phyloP scores from a whole-genome alignment of 2,113 vertebrate species.

The Eublepharis macularius region DNA sequence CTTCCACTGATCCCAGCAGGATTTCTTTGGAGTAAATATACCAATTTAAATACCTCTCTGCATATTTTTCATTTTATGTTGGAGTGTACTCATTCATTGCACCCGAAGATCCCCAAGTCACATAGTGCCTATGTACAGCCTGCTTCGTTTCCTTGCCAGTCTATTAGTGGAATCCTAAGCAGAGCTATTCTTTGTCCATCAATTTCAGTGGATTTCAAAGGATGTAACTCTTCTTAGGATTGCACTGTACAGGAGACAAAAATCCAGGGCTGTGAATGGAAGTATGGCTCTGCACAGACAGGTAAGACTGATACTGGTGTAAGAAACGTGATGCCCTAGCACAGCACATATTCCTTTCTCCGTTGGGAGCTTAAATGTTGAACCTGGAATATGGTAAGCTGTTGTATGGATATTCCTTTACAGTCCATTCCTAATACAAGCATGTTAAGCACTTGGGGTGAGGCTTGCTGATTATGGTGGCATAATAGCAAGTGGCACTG shows the following conservation, averaged over 20 bases:
- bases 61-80: not conserved
- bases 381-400: too few species aligned
- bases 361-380: not conserved
- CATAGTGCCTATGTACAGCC: not conserved
- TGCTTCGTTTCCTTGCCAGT: not conserved
- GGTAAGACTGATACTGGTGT: not conserved
- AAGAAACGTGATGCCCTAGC: not conserved
- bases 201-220: too few species aligned
- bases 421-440: not conserved
- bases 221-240: too few species aligned
- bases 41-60: not conserved
- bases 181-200: too few species aligned
- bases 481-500: not conserved
- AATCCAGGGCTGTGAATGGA: not conserved
- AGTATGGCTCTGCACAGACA: not conserved
- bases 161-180: too few species aligned
- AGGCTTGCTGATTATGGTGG: not conserved
- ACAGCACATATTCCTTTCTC: not conserved
- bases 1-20: not conserved
- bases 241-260: too few species aligned
- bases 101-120: too few species aligned
- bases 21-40: not conserved
- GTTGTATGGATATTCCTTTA: not conserved
- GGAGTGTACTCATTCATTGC: not conserved
- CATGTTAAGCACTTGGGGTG: not conserved